Conservation (phyloP, 2,797 vertebrate genomes). For the Tolypeutes matacus region DNA sequence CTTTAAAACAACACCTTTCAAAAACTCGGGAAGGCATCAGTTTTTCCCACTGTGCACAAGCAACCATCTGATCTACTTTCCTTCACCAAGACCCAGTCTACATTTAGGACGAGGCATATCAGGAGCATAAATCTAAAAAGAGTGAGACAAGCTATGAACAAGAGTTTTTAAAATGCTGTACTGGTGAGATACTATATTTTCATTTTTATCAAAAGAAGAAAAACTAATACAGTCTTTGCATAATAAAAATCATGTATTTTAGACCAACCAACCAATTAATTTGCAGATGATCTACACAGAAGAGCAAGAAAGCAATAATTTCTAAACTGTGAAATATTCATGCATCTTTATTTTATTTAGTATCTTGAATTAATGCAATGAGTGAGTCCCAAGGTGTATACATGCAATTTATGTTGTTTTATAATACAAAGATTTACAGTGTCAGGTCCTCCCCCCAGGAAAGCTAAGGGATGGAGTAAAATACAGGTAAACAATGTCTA, state of each 20-base stretch:
- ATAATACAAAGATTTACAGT: conserved; percentile 66
- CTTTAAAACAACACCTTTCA: conserved; percentile 79
- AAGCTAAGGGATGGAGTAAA: conserved; percentile 70
- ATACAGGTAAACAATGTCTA: conserved; percentile 79
- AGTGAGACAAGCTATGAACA: conserved; percentile 82
- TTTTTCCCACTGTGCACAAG: conserved; percentile 76
- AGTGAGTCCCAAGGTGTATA: conserved; percentile 75
- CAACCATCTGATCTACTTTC: conserved; percentile 83
- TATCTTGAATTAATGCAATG: conserved; percentile 70
- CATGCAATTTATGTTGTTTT: conserved; percentile 79
- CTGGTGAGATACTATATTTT: conserved; percentile 72
- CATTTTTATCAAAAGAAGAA: conserved; percentile 85
- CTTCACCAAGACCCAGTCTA: conserved; percentile 79
- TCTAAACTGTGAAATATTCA: conserved; percentile 83
- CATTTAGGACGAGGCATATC: conserved; percentile 81
- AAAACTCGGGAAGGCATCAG: conserved; percentile 70
- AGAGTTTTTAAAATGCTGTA: conserved; percentile 63
- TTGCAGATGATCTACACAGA: conserved; percentile 79
- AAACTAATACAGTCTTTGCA: conserved; percentile 80
- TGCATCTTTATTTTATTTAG: conserved; percentile 82
- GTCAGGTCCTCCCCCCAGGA: conserved; percentile 64
- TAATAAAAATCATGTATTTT: conserved; percentile 84
- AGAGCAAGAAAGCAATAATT: conserved; percentile 70
- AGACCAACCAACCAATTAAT: conserved; percentile 84
- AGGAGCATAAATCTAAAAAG: conserved; percentile 83